Percentiles rank a stretch among this genome's conserved stretches.
Evolutionary conservation across 2,888 invertebrate genomes (phyloP).

Genomic region (Gortyna flavago): DNA sequence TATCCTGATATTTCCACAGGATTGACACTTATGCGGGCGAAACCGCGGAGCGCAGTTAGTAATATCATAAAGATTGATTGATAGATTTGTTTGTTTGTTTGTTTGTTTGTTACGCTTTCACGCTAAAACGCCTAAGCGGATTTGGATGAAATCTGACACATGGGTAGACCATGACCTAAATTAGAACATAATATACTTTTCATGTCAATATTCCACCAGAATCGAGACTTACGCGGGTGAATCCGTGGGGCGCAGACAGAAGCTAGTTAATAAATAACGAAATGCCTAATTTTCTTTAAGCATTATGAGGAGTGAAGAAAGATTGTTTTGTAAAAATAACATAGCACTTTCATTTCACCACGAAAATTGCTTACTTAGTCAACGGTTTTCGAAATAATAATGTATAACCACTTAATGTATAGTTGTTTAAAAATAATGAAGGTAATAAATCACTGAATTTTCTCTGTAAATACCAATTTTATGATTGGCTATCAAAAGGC

Average conservation of each 20-base stretch:
- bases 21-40: too few relatives aligned
- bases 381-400: slow-evolving; percentile 33
- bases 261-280: too few relatives aligned
- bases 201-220: not conserved
- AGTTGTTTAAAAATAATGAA: slow-evolving; percentile 27
- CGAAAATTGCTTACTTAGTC: slow-evolving; percentile 26
- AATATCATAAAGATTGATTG: not conserved
- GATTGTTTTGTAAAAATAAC: not conserved
- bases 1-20: too few relatives aligned
- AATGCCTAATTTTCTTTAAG: not conserved
- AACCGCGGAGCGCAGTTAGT: too few relatives aligned
- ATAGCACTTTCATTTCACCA: slow-evolving; percentile 12
- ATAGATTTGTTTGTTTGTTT: too few relatives aligned
- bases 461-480: slow-evolving; percentile 43
- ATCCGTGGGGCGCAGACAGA: not conserved
- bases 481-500: slow-evolving; percentile 32
- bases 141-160: not conserved
- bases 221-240: not conserved
- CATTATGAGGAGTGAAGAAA: not conserved
- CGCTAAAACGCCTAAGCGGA: not conserved
- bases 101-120: not conserved
- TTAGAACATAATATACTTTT: not conserved
- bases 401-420: slow-evolving; percentile 22
- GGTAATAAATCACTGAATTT: slow-evolving; percentile 34
- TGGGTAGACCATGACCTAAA: not conserved